Base-by-base conservation (phyloP, 1,140 invertebrate genomes). In the Carposina sasakii region DNA sequence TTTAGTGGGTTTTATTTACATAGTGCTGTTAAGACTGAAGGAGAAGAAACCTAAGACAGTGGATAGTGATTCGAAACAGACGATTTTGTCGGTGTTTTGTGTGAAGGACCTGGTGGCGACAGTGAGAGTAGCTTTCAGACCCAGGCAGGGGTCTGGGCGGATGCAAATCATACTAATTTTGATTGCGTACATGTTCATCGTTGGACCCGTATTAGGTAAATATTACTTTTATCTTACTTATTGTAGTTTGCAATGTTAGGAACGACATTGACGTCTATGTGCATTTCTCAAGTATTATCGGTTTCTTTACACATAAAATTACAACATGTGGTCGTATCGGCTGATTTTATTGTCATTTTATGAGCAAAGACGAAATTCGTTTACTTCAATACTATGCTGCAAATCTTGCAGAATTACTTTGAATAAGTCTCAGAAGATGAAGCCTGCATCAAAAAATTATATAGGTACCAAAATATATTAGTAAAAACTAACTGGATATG, bases 141-240 rank as follows among this genome's bases (percentile, higher is more conserved):
- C 64, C 3, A 72, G 86, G 1, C 52, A 74, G 22, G 75, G 81
- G 0, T 76, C 73, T 13, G 67, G 79, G 8, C 79, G 84, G 19
- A 47, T 82, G 36, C 79, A 86, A 54, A 81, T 88, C 39, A 73
- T 86, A 42, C 54, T 85, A 23, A 74, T 87, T 24, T 81, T 88
- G 78, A 62, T 86, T 48, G 70, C 85, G 4, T 85, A 86, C 51
- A 83, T 87, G 67, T 71, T 86, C 59, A 76, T 87, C 62, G 81
- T 85, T 41, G 87, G 87, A 72, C 87, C 87, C 20, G 78, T 85
- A 39, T 67, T 86, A 61, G 87, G 81, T 84, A 78, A 76, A 63
- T 60, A 50, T 54, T 39, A 46, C 50, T 48, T 52, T 54, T 16
- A 48, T 44, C 22, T 33, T 24, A 23, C 12, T 15, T 23, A 21